These are phyloP conservation scores for Hirudo medicinalis DNA, from an alignment of 1,140 invertebrate genomes.

Conservation along the genomic window DNA sequence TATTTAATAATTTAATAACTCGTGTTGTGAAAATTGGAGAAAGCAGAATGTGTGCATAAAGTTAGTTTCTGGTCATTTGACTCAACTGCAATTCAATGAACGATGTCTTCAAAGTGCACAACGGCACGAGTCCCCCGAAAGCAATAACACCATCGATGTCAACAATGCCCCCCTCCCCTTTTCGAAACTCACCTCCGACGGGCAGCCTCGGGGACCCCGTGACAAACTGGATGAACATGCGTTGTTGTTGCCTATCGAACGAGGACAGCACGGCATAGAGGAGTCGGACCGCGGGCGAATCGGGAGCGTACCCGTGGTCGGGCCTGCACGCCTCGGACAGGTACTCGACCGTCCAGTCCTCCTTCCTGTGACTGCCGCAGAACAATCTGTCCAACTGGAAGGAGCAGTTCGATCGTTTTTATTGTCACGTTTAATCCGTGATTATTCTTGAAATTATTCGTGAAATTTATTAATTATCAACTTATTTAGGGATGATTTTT, in stretches of 20 bases:
- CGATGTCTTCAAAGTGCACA: no score
- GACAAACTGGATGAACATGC: slow-evolving; percentile 92
- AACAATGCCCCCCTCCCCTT: neutral
- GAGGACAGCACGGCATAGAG: slow-evolving; percentile 82
- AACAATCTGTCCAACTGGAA: slow-evolving; percentile 77
- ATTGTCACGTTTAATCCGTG: no score
- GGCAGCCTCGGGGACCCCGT: slow-evolving; percentile 92
- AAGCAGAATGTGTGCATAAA: no score
- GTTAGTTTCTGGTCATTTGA: no score
- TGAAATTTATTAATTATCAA: no score
- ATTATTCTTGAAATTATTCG: no score
- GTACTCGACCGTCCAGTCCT: slow-evolving; percentile 72
- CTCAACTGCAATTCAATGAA: no score
- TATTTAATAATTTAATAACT: no score
- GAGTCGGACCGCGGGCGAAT: slow-evolving; percentile 81
- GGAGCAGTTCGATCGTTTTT: neutral
- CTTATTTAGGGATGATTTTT: no score
- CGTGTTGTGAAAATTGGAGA: no score
- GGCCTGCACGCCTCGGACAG: slow-evolving; percentile 82
- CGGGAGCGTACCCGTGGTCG: slow-evolving; percentile 89
- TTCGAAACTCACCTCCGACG: slow-evolving; percentile 64
- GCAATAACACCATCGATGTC: no score
- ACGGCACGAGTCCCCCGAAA: no score
- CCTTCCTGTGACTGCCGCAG: slow-evolving; percentile 56
- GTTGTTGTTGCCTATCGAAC: slow-evolving; percentile 75